Evolutionary conservation across 2,113 vertebrate species (phyloP), one percentile per base, ranked within the genome.

Genomic region (Cephalophus harveyi): DNA sequence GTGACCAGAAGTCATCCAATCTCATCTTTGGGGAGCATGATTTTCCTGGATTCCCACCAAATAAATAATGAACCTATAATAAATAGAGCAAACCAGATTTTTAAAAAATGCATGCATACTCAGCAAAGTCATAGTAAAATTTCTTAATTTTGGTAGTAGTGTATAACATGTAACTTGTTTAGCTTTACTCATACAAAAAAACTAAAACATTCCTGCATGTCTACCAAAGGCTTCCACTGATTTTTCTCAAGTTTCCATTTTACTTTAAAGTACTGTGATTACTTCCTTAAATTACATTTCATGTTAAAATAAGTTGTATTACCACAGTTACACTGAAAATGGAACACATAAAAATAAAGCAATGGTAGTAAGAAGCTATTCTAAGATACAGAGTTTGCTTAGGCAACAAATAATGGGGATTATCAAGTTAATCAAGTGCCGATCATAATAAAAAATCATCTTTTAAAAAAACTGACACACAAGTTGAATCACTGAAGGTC

Each of bases 11-110:
- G 98, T 99, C 99, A 43, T 99, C 99, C 98, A 99, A 98, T 83
- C 99, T 99, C 99, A 99, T 99, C 98, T 99, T 99, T 33, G 99
- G 99, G 97, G 99, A 99, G 95, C 99, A 99, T 36, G 99, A 99
- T 98, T 99, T 99, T 67, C 99, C 99, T 28, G 99, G 99, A 99
- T 99, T 99, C 81, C 99, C 99, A 94, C 99, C 99, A 98, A 99
- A 99, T 97, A 99, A 99, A 98, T 99, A 99, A 98, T 99, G 99
- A 95, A 99, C 99, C 99, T 99, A 98, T 27, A 94, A 95, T 11
- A 98, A 97, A 98, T 6, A 95, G 97, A 89, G 98, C 40, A 89
- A 92, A 67, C 0, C 19, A 98, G 78, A 97, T 91, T 71, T 54
- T 97, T 79, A 19, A 78, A 97, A 93, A 82, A 23, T 94, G 64